A percentile compares a stretch with the other conserved stretches of the same genome.
These are phyloP conservation scores for Mus musculus DNA, from an alignment of 2,113 vertebrate genomes.

Conservation along the genomic window GRCm39 chr19:29273001-29273500, in stretches of 20 bases:
- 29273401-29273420: not conserved
- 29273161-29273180: slow-evolving; percentile 94
- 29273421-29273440: not conserved
- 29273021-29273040: slow-evolving; percentile 83
- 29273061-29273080: slow-evolving; percentile 96
- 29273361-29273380: not conserved
- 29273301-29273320: slow-evolving; percentile 9
- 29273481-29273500: not conserved
- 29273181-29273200: slow-evolving; percentile 21
- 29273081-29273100: slow-evolving; percentile 96
- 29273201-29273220: slow-evolving; percentile 4
- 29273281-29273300: slow-evolving; percentile 31
- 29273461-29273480: not conserved
- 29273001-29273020: slow-evolving; percentile 35
- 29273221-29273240: slow-evolving; percentile 43
- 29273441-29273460: not conserved
- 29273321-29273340: not conserved
- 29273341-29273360: slow-evolving; percentile 19
- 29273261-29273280: slow-evolving; percentile 4
- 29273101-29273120: slow-evolving; percentile 95
- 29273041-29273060: slow-evolving; percentile 99
- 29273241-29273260: slow-evolving; percentile 38
- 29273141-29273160: slow-evolving; percentile 98
- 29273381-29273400: slow-evolving; percentile 26
- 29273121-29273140: slow-evolving; percentile 98